Conservation (phyloP, 1,140 invertebrate species). For the Ceratosolen fusciceps region DNA sequence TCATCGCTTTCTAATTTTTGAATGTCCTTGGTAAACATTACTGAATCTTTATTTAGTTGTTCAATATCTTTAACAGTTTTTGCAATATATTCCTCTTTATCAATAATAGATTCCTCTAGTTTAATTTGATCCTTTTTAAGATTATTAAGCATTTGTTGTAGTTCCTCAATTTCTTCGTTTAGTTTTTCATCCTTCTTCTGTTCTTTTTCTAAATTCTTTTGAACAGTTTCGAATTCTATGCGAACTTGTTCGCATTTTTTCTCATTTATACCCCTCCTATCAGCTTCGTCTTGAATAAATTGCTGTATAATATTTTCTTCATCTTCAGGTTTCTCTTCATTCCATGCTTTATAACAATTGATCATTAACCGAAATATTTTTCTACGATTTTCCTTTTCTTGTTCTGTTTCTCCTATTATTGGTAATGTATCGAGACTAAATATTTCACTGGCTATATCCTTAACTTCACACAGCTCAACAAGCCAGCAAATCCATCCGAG, state of each 20-base stretch:
- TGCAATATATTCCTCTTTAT: slow-evolving; percentile 50
- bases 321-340: slow-evolving; percentile 58
- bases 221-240: slow-evolving; percentile 48
- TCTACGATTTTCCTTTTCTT: slow-evolving; percentile 52
- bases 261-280: slow-evolving; percentile 52
- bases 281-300: slow-evolving; percentile 54
- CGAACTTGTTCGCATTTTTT: slow-evolving; percentile 41
- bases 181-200: slow-evolving; percentile 46
- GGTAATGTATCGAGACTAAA: slow-evolving; percentile 55
- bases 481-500: slow-evolving; percentile 74
- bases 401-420: slow-evolving; percentile 48
- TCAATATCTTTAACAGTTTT: slow-evolving; percentile 51
- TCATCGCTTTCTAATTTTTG: slow-evolving; percentile 41
- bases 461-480: slow-evolving; percentile 66
- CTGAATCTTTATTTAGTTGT: slow-evolving; percentile 49
- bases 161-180: slow-evolving; percentile 46
- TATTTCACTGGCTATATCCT: slow-evolving; percentile 52
- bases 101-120: slow-evolving; percentile 42
- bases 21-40: slow-evolving; percentile 48
- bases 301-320: slow-evolving; percentile 54
- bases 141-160: slow-evolving; percentile 47
- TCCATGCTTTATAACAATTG: slow-evolving; percentile 58
- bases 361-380: slow-evolving; percentile 54
- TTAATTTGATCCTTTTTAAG: slow-evolving; percentile 49
- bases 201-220: slow-evolving; percentile 40